A percentile compares a stretch with the other conserved stretches of the same genome.
Conservation (phyloP, 2,888 invertebrate species). For the Automeris io region DNA sequence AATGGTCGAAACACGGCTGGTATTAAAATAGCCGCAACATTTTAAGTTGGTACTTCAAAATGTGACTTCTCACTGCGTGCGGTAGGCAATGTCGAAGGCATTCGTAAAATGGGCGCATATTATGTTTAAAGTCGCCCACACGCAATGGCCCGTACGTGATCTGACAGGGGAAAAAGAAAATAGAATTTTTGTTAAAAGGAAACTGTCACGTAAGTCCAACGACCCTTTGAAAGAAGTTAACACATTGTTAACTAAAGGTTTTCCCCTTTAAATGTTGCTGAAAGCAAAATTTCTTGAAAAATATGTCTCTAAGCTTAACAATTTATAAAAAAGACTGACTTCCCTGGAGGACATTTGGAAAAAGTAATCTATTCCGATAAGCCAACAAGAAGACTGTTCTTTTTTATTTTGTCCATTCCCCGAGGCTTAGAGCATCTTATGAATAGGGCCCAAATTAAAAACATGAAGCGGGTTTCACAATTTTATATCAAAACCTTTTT, state of each 20-base stretch:
- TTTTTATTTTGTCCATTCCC: slow-evolving; percentile 74
- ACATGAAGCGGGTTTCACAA: slow-evolving; percentile 13
- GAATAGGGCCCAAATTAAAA: slow-evolving; percentile 27
- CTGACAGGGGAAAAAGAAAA: slow-evolving; percentile 34
- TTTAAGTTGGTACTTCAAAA: slow-evolving; percentile 58
- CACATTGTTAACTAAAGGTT: slow-evolving; percentile 17
- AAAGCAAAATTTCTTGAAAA: slow-evolving; percentile 25
- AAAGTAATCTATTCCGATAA: slow-evolving; percentile 74
- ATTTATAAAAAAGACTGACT: slow-evolving; percentile 44
- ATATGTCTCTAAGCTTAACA: slow-evolving; percentile 36
- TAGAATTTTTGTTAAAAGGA: slow-evolving; percentile 28
- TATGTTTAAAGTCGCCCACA: slow-evolving; percentile 64
- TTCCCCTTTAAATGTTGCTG: slow-evolving; percentile 15
- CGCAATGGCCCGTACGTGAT: slow-evolving; percentile 47
- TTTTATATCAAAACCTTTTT: background rate
- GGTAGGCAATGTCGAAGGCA: slow-evolving; percentile 57
- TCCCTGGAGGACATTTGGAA: slow-evolving; percentile 61
- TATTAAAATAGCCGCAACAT: slow-evolving; percentile 55
- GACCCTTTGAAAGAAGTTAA: slow-evolving; percentile 18
- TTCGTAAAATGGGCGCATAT: slow-evolving; percentile 56
- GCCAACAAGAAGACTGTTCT: slow-evolving; percentile 70
- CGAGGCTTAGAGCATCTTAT: slow-evolving; percentile 60
- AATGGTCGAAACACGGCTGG: slow-evolving; percentile 50
- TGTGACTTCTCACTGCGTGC: slow-evolving; percentile 57
- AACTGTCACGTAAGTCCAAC: slow-evolving; percentile 34